A percentile compares a stretch with the other conserved stretches of the same genome.
phyloP scores from a whole-genome alignment of 2,888 invertebrate genomes.

The Pollenia amentaria region DNA sequence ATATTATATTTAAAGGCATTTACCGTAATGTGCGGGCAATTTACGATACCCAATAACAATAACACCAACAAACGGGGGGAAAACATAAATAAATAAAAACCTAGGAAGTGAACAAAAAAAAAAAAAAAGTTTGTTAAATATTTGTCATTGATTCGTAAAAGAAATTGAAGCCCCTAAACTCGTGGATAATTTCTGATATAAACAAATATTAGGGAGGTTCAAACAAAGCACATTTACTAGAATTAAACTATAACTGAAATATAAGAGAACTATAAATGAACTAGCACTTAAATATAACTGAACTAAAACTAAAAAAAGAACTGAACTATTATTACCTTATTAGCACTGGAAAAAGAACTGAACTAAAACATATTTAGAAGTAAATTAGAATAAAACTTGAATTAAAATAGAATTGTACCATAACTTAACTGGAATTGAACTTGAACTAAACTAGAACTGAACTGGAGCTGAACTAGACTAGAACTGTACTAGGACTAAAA shows the following conservation, averaged over 20 bases:
- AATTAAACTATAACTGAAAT: neutral
- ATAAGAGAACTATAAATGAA: neutral
- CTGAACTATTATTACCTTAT: neutral
- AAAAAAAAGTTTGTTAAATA: conserved; percentile 56
- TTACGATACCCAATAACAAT: conserved; percentile 51
- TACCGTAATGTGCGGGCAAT: conserved; percentile 62
- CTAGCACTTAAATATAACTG: neutral
- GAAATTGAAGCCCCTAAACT: conserved; percentile 18
- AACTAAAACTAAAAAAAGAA: neutral
- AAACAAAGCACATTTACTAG: neutral
- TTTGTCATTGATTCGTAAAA: conserved; percentile 62
- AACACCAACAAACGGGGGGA: conserved; percentile 13
- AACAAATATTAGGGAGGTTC: too few species aligned
- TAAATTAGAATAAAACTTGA: neutral
- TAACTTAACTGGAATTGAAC: neutral
- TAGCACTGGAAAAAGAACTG: too few species aligned
- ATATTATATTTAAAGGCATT: conserved; percentile 62
- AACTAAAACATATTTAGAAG: too few species aligned
- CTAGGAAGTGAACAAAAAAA: conserved; percentile 5
- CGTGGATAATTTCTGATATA: too few species aligned
- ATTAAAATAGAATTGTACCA: neutral
- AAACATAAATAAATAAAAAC: conserved; percentile 23
- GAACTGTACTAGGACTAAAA: neutral
- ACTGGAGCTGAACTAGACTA: neutral
- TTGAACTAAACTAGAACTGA: neutral